phyloP scores from a whole-genome alignment of 2,888 invertebrate species.

The Tyria jacobaeae region DNA sequence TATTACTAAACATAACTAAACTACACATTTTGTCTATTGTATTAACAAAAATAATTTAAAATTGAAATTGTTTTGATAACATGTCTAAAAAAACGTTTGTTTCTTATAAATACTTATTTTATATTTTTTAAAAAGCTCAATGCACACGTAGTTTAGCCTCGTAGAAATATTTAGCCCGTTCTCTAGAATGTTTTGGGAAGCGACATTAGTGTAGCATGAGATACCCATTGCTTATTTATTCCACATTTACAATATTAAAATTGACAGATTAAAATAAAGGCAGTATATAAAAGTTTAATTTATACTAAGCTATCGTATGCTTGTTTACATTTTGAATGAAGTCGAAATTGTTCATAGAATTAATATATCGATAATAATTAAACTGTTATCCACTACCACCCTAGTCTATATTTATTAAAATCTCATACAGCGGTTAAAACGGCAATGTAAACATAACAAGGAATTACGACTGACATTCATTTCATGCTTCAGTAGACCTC shows the following conservation, averaged over 20 bases:
- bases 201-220: constrained; percentile 32
- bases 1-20: too few species aligned
- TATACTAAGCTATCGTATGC: constrained; percentile 3
- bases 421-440: constrained; percentile 38
- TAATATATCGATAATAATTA: constrained; percentile 10
- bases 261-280: constrained; percentile 39
- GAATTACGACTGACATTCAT: constrained; percentile 75
- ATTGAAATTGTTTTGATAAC: constrained; percentile 20
- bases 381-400: constrained; percentile 30
- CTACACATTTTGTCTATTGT: constrained; percentile 9
- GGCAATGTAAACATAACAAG: constrained; percentile 37
- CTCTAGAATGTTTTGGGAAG: constrained; percentile 31
- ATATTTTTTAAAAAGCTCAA: constrained; percentile 57
- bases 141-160: constrained; percentile 62
- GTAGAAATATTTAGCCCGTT: constrained; percentile 53
- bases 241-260: constrained; percentile 29
- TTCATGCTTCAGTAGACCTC: constrained; percentile 65
- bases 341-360: constrained; percentile 8
- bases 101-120: constrained; percentile 44
- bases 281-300: constrained; percentile 24
- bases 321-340: constrained; percentile 9
- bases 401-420: constrained; percentile 29
- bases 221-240: constrained; percentile 12
- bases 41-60: constrained; percentile 28
- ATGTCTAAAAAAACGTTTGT: constrained; percentile 44